These are phyloP conservation scores for Scyliorhinus canicula DNA, from an alignment of 2,797 vertebrate species.

Conservation along the genomic window DNA sequence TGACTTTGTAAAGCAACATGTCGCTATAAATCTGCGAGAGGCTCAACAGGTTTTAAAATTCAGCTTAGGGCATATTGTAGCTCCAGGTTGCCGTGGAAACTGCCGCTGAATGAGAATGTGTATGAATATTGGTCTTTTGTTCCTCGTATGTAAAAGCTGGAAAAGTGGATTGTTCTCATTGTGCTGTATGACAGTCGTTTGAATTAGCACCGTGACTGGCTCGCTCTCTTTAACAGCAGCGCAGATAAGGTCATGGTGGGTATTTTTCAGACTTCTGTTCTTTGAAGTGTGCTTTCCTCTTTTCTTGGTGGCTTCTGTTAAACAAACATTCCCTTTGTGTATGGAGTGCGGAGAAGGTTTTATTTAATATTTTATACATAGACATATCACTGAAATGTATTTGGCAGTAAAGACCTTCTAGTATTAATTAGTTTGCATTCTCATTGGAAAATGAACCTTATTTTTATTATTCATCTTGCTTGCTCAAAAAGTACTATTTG, in stretches of 20 bases:
- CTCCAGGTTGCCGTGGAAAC: conserved; percentile 41
- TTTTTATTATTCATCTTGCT: background rate
- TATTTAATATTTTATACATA: background rate
- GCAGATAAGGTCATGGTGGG: background rate
- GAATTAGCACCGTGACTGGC: background rate
- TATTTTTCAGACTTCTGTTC: conserved; percentile 28
- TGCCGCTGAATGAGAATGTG: background rate
- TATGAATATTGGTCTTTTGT: conserved; percentile 39
- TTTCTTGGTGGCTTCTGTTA: conserved; percentile 16
- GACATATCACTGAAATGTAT: background rate
- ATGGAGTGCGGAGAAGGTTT: background rate
- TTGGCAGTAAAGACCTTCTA: background rate
- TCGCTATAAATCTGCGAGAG: conserved; percentile 38
- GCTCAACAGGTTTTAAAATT: conserved; percentile 40
- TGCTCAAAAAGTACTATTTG: background rate
- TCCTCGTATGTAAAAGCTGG: background rate
- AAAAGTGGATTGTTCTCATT: conserved; percentile 40
- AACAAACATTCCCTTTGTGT: background rate
- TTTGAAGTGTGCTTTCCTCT: background rate
- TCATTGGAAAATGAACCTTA: background rate
- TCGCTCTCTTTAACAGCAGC: background rate
- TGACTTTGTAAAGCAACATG: conserved; percentile 28
- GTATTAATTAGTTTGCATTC: background rate
- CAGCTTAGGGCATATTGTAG: background rate
- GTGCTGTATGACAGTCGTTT: conserved; percentile 4